Base-by-base conservation (phyloP, 1,140 invertebrate genomes). In the Pomacea maculata region DNA sequence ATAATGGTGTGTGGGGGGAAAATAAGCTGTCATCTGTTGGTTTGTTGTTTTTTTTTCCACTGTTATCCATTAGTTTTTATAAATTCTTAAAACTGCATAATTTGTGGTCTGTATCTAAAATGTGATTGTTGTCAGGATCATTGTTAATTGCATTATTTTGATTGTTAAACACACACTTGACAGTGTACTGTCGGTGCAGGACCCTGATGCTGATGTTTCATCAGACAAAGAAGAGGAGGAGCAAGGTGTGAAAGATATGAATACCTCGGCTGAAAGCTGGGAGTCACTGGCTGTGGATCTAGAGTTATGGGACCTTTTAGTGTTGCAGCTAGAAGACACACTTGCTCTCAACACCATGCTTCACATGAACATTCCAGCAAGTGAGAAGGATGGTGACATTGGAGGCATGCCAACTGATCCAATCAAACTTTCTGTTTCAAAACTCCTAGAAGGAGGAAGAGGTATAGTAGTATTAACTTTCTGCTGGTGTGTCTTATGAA, bases 301-400 rank as follows among this genome's bases (percentile, higher is more conserved):
- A 84, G 95, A 96, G 80, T 94, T 95, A 88, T 98, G 97, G 95
- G 95, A 95, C 34, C 89, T 97, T 55, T 91, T 98, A 14, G 95
- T 96, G 34, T 95, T 95, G 81, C 97, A 97, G 92, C 92, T 98
- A 80, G 97, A 98, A 89, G 96, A 98, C 91, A 93, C 97, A 64
- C 94, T 96, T 10, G 93, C 96, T 75, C 91, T 98, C 10, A 94
- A 94, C 85, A 88, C 89, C 74, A 84, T 93, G n/a, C 83, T 93
- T 14, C 81, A 82, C n/a, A 21, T 79, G 15, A 54, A 71, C 68
- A 67, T 85, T 12, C 75, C 79, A 55, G 17, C 78, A 54, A 74
- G 52, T 65, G 64, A 61, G 77, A 82, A 71, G 29, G 63, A 29
- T 61, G 57, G 25, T 70, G 67, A 70, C 21, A n/a, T n/a, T 52